Evolutionary conservation across 1,140 invertebrate genomes (phyloP), one percentile per base, ranked within the genome.

Genomic region (Schlechtendalia chinensis): DNA sequence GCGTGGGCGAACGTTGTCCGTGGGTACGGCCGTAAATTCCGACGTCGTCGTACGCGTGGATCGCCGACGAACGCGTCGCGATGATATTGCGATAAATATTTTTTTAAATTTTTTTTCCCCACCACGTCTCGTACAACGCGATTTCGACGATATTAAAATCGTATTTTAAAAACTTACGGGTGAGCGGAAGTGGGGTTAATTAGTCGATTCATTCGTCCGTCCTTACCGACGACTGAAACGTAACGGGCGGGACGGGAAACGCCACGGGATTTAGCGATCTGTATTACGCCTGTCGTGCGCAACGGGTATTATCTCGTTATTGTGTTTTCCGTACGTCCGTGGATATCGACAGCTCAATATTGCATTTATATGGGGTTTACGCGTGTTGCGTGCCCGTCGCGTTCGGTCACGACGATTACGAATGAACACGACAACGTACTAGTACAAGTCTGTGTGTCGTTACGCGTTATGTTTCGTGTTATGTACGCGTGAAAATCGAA

Each of bases 1-100:
- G 24, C 27, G 69, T 72, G 47, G 69, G 69, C 29, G 22, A 69
- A 69, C 24, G 12, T 3, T n/a, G 27, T 72, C 24, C 47, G 69
- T 72, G 54, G 69, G 69, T 72, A 24, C 69, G 50, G 27, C 29
- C 19, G 29, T 72, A 72, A 72, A 72, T 72, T 54, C 27, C 10
- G 54, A 72, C 24, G 24, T 54, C 47, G 53, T 39, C 39, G 19
- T 53, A 53, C 50, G 50, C 19, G 19, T 17, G 6, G 17, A 54
- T 5, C 1, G n/a, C n/a, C n/a, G n/a, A n/a, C n/a, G n/a, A 54
- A 54, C 47, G 53, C 69, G n/a, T n/a, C n/a, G 27, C 14, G 17
- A 54, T 72, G 29, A 72, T 72, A 54, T 72, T 14, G 69, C 17
- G 5, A 4, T 72, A 72, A 72, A 71, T 54, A 54, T 29, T 53